Percentiles rank a stretch among this genome's conserved stretches.
Conservation (phyloP, 1,140 invertebrate genomes). For the Heliconius himera region DNA sequence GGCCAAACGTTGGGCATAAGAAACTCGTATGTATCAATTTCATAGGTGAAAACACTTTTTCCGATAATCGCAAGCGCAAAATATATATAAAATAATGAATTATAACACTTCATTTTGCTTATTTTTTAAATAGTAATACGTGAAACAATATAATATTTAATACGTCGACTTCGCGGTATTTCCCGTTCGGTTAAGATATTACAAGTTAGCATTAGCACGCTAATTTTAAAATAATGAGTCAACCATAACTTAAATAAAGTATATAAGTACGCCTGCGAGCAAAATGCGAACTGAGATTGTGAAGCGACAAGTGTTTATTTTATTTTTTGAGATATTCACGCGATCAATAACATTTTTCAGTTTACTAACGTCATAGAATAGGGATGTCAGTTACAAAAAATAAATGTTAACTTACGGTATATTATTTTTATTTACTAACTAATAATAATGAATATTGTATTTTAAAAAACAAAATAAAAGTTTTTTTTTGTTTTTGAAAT, state of each 20-base stretch:
- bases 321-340: constrained; percentile 38
- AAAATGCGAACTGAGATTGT: constrained; percentile 13
- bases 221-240: not conserved
- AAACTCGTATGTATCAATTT: constrained; percentile 70
- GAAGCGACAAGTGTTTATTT: constrained; percentile 63
- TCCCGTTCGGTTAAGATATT: constrained; percentile 21
- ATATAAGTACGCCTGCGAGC: not conserved
- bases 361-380: constrained; percentile 54
- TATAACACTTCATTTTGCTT: constrained; percentile 45
- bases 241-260: constrained; percentile 7
- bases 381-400: constrained; percentile 42
- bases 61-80: constrained; percentile 46
- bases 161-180: constrained; percentile 36
- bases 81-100: constrained; percentile 43
- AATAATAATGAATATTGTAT: not conserved
- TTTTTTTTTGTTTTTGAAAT: too few relatives aligned
- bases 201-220: not conserved
- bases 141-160: constrained; percentile 9
- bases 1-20: constrained; percentile 75
- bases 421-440: too few relatives aligned
- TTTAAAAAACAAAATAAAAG: not conserved
- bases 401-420: too few relatives aligned
- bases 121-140: constrained; percentile 11
- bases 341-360: constrained; percentile 35
- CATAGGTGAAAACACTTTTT: constrained; percentile 46